Percentiles rank a stretch among this genome's conserved stretches.
These are phyloP conservation scores for Bursaphelenchus okinawaensis DNA, from an alignment of 2,888 invertebrate genomes.

Conservation along the genomic window DNA sequence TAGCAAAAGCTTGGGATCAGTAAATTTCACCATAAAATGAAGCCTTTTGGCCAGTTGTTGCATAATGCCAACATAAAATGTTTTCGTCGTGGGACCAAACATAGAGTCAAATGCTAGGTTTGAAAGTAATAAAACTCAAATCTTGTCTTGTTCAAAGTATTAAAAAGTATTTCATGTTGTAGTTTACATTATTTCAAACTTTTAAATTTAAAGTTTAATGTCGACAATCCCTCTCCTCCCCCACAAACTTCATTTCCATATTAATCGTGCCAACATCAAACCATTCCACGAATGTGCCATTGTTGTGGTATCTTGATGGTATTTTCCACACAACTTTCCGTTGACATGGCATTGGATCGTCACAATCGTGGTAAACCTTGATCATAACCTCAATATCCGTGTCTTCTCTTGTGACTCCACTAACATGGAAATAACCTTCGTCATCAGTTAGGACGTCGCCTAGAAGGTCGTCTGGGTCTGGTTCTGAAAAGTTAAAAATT, in stretches of 20 bases:
- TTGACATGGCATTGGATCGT: conserved; percentile 21
- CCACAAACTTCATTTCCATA: conserved; percentile 23
- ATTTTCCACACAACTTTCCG: conserved; percentile 21
- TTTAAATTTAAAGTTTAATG: too few species aligned
- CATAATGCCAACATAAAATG: too few species aligned
- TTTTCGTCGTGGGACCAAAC: too few species aligned
- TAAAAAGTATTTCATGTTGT: too few species aligned
- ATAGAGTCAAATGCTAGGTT: too few species aligned
- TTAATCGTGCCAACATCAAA: conserved; percentile 27
- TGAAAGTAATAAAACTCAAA: too few species aligned
- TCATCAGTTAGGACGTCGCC: conserved; percentile 17
- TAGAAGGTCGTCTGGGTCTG: conserved; percentile 18
- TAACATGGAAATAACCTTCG: conserved; percentile 15
- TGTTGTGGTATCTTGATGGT: conserved; percentile 21
- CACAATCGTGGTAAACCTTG: conserved; percentile 25
- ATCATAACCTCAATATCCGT: conserved; percentile 21
- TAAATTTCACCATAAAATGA: too few species aligned
- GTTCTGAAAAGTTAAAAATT: too few species aligned
- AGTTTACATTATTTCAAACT: too few species aligned
- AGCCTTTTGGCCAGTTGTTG: too few species aligned
- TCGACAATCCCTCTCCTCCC: conserved; percentile 24
- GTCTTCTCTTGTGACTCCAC: conserved; percentile 18
- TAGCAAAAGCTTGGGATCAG: too few species aligned
- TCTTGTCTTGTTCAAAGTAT: too few species aligned
- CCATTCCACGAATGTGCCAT: conserved; percentile 24